Percentiles rank a stretch among this genome's conserved stretches.
These are phyloP conservation scores for Thamnophis sirtalis DNA, from an alignment of 2,113 vertebrate genomes.

Conservation along the genomic window DNA sequence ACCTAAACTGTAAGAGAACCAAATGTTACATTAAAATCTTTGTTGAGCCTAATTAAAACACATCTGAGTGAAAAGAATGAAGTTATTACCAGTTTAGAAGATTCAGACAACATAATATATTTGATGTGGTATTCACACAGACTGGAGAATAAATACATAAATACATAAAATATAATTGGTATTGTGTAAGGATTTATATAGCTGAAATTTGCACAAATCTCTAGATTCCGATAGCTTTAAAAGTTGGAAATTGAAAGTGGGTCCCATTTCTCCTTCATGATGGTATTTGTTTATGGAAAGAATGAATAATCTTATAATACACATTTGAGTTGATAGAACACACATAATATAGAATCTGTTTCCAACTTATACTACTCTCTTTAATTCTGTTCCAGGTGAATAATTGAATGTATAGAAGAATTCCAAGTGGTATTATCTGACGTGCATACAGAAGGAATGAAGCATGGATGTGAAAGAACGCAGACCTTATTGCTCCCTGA, in stretches of 20 bases:
- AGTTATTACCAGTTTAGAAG: neutral
- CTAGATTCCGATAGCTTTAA: neutral
- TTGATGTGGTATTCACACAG: neutral
- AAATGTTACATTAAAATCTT: neutral
- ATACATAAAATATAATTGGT: neutral
- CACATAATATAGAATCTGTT: neutral
- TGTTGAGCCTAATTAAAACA: neutral
- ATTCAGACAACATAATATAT: neutral
- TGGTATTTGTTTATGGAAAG: neutral
- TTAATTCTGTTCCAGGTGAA: slow-evolving; percentile 65
- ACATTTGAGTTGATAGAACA: neutral
- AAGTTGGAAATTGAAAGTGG: neutral
- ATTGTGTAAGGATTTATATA: neutral
- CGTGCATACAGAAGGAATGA: slow-evolving; percentile 85
- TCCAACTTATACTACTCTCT: slow-evolving; percentile 37
- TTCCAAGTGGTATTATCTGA: slow-evolving; percentile 64
- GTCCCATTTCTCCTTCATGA: neutral
- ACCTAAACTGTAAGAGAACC: neutral
- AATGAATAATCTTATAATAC: neutral
- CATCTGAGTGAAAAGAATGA: neutral
- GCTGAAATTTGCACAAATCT: neutral
- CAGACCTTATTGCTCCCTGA: slow-evolving; percentile 95
- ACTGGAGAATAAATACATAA: neutral
- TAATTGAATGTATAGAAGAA: slow-evolving; percentile 65
- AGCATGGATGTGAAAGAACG: slow-evolving; percentile 99